Evolutionary conservation across 2,113 vertebrate genomes (phyloP).

Genomic region (Phrynosoma platyrhinos): DNA sequence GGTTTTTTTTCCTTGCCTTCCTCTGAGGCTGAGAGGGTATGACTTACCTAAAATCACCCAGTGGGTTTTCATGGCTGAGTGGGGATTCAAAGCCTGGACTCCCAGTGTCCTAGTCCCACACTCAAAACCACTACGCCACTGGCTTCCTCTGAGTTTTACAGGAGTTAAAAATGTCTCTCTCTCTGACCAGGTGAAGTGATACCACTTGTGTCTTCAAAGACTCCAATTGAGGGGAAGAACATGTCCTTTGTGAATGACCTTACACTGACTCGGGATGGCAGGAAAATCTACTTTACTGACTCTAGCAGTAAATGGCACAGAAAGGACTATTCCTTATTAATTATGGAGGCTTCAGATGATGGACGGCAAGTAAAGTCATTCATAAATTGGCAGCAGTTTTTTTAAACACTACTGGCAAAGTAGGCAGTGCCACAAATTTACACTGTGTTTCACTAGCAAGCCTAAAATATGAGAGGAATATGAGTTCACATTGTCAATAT

Average conservation of each 20-base stretch:
- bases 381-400: neutral
- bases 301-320: conserved; percentile 98
- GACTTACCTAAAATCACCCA: too few relatives aligned
- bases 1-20: too few relatives aligned
- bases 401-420: neutral
- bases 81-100: too few relatives aligned
- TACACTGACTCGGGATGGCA: conserved; percentile 89
- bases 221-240: conserved; percentile 84
- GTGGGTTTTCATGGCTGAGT: too few relatives aligned
- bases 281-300: conserved; percentile 94
- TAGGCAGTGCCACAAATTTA: neutral
- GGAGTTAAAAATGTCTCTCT: neutral
- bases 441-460: too few relatives aligned
- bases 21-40: too few relatives aligned
- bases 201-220: conserved; percentile 82
- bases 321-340: conserved; percentile 85
- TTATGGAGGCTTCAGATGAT: conserved; percentile 95
- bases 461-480: neutral
- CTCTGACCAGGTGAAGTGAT: conserved; percentile 81
- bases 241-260: conserved; percentile 94
- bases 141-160: neutral
- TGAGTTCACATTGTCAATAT: neutral
- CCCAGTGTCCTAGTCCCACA: too few relatives aligned
- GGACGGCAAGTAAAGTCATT: conserved; percentile 83
- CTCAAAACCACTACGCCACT: too few relatives aligned